These are phyloP conservation scores for Trichogramma evanescens DNA, from an alignment of 2,888 invertebrate species.

Conservation along the genomic window DNA sequence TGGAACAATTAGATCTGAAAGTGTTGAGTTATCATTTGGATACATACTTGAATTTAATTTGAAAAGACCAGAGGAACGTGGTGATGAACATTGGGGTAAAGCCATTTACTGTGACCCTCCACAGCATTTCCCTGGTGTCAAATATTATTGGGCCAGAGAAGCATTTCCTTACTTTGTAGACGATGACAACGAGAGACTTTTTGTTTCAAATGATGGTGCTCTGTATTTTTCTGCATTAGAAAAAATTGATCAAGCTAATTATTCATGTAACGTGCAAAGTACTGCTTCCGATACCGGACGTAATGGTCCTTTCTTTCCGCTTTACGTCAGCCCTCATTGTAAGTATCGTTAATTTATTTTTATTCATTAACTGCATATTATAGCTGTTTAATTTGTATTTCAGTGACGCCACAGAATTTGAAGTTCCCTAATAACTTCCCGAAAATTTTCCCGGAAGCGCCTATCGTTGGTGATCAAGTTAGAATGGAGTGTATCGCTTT, in stretches of 20 bases:
- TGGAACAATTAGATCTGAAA: conserved; percentile 83
- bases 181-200: conserved; percentile 77
- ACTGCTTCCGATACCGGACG: conserved; percentile 79
- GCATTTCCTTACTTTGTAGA: conserved; percentile 88
- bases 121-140: conserved; percentile 80
- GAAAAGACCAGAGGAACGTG: conserved; percentile 74
- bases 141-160: conserved; percentile 86
- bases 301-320: conserved; percentile 81
- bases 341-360: conserved; percentile 38
- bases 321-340: conserved; percentile 76
- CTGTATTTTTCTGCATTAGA: conserved; percentile 92
- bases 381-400: conserved; percentile 18
- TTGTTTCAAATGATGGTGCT: conserved; percentile 89
- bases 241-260: conserved; percentile 80
- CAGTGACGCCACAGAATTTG: conserved; percentile 80
- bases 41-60: conserved; percentile 83
- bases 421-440: conserved; percentile 94
- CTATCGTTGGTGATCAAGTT: conserved; percentile 82
- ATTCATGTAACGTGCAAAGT: conserved; percentile 87
- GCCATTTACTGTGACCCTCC: conserved; percentile 89
- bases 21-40: conserved; percentile 81
- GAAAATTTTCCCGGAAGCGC: conserved; percentile 90
- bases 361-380: conserved; percentile 9
- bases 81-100: conserved; percentile 91
- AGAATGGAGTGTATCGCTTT: conserved; percentile 91